Conservation (phyloP, 1,140 invertebrate species). For the Kradibia gibbosae region DNA sequence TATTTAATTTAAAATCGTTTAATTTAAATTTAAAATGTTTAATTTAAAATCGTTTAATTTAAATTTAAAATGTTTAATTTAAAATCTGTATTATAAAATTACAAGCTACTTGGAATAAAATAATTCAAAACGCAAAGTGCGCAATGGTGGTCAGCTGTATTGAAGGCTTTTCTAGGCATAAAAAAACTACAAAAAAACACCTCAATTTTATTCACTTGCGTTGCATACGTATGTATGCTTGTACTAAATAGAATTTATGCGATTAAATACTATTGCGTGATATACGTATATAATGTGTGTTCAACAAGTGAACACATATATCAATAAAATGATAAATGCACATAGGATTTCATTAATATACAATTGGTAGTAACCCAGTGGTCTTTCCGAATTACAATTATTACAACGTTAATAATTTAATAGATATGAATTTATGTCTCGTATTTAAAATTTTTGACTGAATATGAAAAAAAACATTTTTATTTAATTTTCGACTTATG, state of each 20-base stretch:
- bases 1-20: too few species aligned
- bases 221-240: conserved; percentile 51
- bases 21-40: too few species aligned
- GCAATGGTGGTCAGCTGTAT: conserved; percentile 35
- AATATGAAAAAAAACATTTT: conserved; percentile 13
- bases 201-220: conserved; percentile 49
- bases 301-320: conserved; percentile 48
- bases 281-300: conserved; percentile 50
- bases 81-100: background rate
- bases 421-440: background rate
- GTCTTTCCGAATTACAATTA: conserved; percentile 42
- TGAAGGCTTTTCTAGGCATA: conserved; percentile 8
- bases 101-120: background rate
- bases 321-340: conserved; percentile 47
- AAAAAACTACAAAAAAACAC: conserved; percentile 28
- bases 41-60: too few species aligned
- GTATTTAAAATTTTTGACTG: conserved; percentile 19
- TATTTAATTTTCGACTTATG: conserved; percentile 27
- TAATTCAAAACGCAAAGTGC: conserved; percentile 5
- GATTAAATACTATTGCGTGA: conserved; percentile 47
- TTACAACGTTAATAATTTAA: background rate
- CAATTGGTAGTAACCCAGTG: conserved; percentile 43
- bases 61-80: too few species aligned
- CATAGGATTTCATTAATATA: conserved; percentile 37
- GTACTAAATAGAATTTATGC: conserved; percentile 51